Evolutionary conservation across 2,888 invertebrate genomes (phyloP).

Genomic region (Chaetogeoica ovagalla): DNA sequence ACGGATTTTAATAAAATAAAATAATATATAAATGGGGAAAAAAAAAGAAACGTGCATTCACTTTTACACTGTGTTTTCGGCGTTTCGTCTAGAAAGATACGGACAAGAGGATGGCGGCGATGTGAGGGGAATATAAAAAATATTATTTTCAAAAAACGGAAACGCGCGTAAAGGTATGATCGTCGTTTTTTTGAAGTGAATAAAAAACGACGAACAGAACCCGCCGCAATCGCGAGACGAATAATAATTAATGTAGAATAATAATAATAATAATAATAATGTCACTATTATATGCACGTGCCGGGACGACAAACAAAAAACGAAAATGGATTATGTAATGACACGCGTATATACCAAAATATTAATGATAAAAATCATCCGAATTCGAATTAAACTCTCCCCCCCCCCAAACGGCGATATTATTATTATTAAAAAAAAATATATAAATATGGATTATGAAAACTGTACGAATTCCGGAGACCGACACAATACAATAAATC

Average conservation of each 20-base stretch:
- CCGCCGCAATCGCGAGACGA: slow-evolving; percentile 4
- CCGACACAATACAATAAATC: no score
- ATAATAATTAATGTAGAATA: slow-evolving; percentile 6
- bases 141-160: background rate
- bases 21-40: background rate
- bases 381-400: no score
- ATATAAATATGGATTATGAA: no score
- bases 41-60: background rate
- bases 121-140: no score
- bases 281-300: background rate
- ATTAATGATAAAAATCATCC: no score
- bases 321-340: background rate
- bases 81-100: background rate
- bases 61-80: background rate
- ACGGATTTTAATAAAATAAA: no score
- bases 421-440: no score
- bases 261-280: background rate
- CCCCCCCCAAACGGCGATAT: no score
- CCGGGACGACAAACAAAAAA: background rate
- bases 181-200: background rate
- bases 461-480: no score
- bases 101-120: no score
- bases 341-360: no score
- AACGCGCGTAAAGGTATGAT: background rate
- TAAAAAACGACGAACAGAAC: slow-evolving; percentile 6